Percentiles rank a stretch among this genome's conserved stretches.
These are phyloP conservation scores for Eupristina koningsbergeri DNA, from an alignment of 1,140 invertebrate genomes.

Conservation along the genomic window DNA sequence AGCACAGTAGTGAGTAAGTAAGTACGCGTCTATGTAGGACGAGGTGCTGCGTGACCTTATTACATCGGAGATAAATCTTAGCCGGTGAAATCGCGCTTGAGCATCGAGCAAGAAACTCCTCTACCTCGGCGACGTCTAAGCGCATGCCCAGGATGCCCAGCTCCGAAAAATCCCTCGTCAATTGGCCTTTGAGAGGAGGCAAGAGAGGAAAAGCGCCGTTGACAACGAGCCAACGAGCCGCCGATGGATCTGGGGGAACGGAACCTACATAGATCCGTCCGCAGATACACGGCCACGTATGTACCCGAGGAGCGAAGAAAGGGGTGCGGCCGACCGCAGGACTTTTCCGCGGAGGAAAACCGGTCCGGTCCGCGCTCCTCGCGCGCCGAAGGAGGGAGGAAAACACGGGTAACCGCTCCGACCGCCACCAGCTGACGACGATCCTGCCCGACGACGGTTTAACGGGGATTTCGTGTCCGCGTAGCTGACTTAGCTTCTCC, in stretches of 20 bases:
- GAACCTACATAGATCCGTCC: not conserved
- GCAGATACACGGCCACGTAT: too few species aligned
- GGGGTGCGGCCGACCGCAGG: slow-evolving; percentile 15
- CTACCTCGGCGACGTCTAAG: too few species aligned
- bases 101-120: not conserved
- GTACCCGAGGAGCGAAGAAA: not conserved
- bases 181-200: too few species aligned
- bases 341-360: slow-evolving; percentile 27
- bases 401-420: not conserved
- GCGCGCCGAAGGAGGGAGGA: not conserved
- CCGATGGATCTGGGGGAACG: too few species aligned
- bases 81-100: slow-evolving; percentile 22
- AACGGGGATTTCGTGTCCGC: not conserved
- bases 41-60: slow-evolving; percentile 39
- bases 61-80: slow-evolving; percentile 19
- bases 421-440: not conserved
- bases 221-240: not conserved
- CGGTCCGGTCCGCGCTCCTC: not conserved
- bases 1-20: not conserved
- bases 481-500: too few species aligned
- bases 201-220: not conserved
- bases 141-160: too few species aligned
- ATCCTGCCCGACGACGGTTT: not conserved
- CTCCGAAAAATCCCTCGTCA: too few species aligned
- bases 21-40: slow-evolving; percentile 39